Percentiles rank a stretch among this genome's conserved stretches.
Conservation (phyloP, 2,797 vertebrate species). For the Dendrocincla fuliginosa region DNA sequence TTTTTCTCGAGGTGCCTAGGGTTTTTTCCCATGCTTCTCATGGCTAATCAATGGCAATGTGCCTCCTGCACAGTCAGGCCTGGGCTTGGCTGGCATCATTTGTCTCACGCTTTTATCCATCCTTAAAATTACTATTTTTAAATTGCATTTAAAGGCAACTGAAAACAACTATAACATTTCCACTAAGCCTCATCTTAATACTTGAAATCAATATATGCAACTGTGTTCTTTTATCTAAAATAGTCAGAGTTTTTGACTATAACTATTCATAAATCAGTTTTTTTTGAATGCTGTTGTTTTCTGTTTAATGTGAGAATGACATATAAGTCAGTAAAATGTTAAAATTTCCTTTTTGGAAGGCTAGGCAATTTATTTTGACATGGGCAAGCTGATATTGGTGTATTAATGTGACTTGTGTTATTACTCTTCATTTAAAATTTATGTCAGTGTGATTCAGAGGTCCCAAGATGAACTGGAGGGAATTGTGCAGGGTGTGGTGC, state of each 20-base stretch:
- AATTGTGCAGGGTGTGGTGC: not conserved
- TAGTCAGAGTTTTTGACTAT: not conserved
- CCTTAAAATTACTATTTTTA: not conserved
- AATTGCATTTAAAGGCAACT: not conserved
- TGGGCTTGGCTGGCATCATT: not conserved
- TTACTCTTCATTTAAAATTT: not conserved
- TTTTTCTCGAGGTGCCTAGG: accelerated
- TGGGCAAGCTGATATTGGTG: not conserved
- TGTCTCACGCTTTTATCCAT: not conserved
- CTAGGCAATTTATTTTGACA: not conserved
- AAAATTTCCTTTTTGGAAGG: not conserved
- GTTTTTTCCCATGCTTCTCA: not conserved
- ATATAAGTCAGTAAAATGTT: not conserved
- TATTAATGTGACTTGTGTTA: not conserved
- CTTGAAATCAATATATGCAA: not conserved
- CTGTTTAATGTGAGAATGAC: not conserved
- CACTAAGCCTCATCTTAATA: not conserved
- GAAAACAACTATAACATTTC: not conserved
- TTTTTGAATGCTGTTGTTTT: not conserved
- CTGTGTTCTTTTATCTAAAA: not conserved
- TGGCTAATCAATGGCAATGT: not conserved
- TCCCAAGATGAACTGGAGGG: not conserved
- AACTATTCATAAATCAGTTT: not conserved
- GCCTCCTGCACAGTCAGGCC: not conserved
- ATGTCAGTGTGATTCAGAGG: not conserved